Evolutionary conservation across 2,113 vertebrate species (phyloP).

Genomic region (Xenopus tropicalis): UCB_Xtro_10.0 CM004445.2:84651001-84651500

Average conservation of each 20-base stretch:
- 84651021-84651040: neutral
- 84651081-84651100: slow-evolving; percentile 5
- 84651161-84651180: slow-evolving; percentile 39
- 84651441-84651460: too few species aligned
- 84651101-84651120: slow-evolving; percentile 31
- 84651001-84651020: neutral
- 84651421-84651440: too few species aligned
- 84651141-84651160: slow-evolving; percentile 19
- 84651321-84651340: neutral
- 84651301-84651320: neutral
- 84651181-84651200: slow-evolving; percentile 8
- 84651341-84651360: neutral
- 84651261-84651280: slow-evolving; percentile 21
- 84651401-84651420: too few species aligned
- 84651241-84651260: slow-evolving; percentile 15
- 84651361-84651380: neutral
- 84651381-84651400: neutral
- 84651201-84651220: slow-evolving; percentile 37
- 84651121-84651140: slow-evolving; percentile 26
- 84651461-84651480: too few species aligned
- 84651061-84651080: neutral
- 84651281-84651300: slow-evolving; percentile 19
- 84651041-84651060: neutral
- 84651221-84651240: slow-evolving; percentile 31
- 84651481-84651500: too few species aligned